Evolutionary conservation across 2,113 vertebrate genomes (phyloP), one percentile per base, ranked within the genome.

Genomic region (Oceanites oceanicus): DNA sequence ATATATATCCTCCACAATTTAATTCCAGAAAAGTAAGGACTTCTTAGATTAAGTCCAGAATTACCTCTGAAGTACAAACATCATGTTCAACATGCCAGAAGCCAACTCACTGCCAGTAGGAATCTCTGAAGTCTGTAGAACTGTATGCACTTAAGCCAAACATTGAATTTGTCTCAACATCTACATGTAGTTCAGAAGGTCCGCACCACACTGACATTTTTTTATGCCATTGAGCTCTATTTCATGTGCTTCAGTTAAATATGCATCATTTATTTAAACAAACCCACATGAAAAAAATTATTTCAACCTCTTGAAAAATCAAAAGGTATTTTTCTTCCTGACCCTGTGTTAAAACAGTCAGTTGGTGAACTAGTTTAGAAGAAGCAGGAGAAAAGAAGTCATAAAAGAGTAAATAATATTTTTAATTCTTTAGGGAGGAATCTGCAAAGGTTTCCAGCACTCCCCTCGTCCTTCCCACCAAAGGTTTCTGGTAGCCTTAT

Each of bases 41-140:
- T 63, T 22, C 29, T 56, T 26, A 40, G 12, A 13, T n/a, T 17
- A 66, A n/a, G 11, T 71, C 22, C 52, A 47, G 23, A 56, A 32
- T 44, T 53, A 30, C 30, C 26, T 70, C 50, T 59, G 26, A 75
- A 80, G n/a, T 25, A 38, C 12, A 80, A 70, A 29, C 11, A 13
- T 3, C 1, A 1, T 3, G 13, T 10, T 73, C 38, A 58, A 42
- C 16, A 4, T 6, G 15, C n/a, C 40, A 49, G 34, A 66, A 86
- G 36, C 9, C 36, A 56, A 6, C n/a, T 25, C 36, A 27, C 27
- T 0, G 1, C 56, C 30, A 16, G 23, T 17, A 13, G 2, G 27
- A 38, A 20, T 17, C 42, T 72, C 40, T 36, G 44, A 36, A 53
- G 45, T 6, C 45, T n/a, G 32, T 4, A 9, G 26, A 67, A 30